phyloP scores from a whole-genome alignment of 2,113 vertebrate species.

The Cololabis saira region DNA sequence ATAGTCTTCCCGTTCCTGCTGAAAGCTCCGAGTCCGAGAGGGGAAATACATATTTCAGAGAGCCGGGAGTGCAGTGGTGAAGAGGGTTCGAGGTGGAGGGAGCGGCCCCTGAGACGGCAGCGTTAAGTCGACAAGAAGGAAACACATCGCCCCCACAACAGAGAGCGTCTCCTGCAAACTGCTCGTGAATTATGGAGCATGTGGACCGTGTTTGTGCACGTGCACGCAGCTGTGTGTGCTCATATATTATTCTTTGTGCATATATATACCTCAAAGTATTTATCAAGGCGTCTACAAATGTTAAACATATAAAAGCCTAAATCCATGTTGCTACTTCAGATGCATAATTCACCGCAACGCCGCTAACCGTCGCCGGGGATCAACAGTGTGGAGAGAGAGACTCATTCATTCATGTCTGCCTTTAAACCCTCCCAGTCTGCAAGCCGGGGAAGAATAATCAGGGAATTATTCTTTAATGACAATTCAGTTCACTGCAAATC shows the following conservation, averaged over 20 bases:
- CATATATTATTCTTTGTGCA: neutral
- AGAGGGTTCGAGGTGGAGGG: constrained; percentile 56
- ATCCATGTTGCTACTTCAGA: too few relatives aligned
- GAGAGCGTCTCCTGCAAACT: constrained; percentile 59
- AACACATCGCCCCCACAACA: constrained; percentile 68
- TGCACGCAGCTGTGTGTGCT: neutral
- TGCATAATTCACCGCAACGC: too few relatives aligned
- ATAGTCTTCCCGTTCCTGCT: constrained; percentile 46
- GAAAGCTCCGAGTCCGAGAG: constrained; percentile 49
- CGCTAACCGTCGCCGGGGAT: neutral
- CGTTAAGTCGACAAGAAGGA: constrained; percentile 73
- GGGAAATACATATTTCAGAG: constrained; percentile 69
- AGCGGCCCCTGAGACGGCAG: constrained; percentile 52
- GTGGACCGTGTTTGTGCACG: constrained; percentile 14
- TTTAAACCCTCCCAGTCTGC: constrained; percentile 13
- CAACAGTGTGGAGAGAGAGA: too few relatives aligned
- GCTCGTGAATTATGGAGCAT: constrained; percentile 67
- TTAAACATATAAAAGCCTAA: too few relatives aligned
- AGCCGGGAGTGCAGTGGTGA: constrained; percentile 48
- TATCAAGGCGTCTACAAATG: constrained; percentile 17
- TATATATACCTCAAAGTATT: constrained; percentile 13
- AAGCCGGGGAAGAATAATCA: constrained; percentile 7
- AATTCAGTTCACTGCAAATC: constrained; percentile 1
- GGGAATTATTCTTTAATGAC: neutral
- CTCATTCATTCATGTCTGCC: too few relatives aligned